Conservation (phyloP, 2,113 vertebrate genomes). For the Dissostichus mawsoni region DNA sequence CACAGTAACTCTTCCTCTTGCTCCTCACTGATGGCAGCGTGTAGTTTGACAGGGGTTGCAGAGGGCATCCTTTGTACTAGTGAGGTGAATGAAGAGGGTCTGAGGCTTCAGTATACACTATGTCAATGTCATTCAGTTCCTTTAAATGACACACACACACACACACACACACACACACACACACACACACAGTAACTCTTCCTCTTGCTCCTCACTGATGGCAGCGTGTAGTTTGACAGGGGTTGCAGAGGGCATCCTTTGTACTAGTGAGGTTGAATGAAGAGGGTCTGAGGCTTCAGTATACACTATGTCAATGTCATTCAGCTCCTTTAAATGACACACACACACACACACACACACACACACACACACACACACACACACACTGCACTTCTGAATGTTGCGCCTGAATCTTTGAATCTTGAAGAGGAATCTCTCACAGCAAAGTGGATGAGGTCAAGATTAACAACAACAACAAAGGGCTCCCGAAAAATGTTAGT, state of each 20-base stretch:
- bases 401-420: not conserved
- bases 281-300: too few relatives aligned
- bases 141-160: slow-evolving; percentile 10
- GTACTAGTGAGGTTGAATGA: slow-evolving; percentile 29
- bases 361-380: not conserved
- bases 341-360: not conserved
- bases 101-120: slow-evolving; percentile 11
- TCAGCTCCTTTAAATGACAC: too few relatives aligned
- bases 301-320: too few relatives aligned
- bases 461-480: too few relatives aligned
- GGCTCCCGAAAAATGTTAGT: too few relatives aligned
- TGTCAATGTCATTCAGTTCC: slow-evolving; percentile 2
- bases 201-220: slow-evolving; percentile 20
- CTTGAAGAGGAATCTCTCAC: slow-evolving; percentile 1
- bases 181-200: slow-evolving; percentile 9
- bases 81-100: slow-evolving; percentile 35
- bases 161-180: slow-evolving; percentile 2
- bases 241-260: slow-evolving; percentile 47
- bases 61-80: slow-evolving; percentile 41
- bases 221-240: slow-evolving; percentile 48
- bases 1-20: slow-evolving; percentile 11
- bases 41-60: slow-evolving; percentile 48
- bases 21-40: slow-evolving; percentile 35
- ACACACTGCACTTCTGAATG: not conserved
- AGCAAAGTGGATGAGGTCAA: not conserved